Conservation (phyloP, 2,113 vertebrate species). For the Pluvialis apricaria region DNA sequence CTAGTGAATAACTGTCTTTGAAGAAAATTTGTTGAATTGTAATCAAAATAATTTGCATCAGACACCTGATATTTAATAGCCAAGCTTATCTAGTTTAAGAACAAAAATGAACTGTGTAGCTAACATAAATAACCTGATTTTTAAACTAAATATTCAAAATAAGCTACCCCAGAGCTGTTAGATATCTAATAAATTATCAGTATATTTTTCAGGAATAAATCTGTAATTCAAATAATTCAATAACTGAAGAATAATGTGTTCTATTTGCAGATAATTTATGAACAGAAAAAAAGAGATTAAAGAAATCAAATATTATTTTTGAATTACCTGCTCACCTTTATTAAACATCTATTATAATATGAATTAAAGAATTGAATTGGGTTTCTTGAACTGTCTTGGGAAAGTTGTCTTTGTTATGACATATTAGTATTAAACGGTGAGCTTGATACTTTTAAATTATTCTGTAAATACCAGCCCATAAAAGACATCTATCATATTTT, state of each 20-base stretch:
- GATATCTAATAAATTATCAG: neutral
- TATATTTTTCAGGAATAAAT: conserved; percentile 12
- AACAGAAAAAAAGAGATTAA: conserved; percentile 1
- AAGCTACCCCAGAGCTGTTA: neutral
- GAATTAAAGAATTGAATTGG: neutral
- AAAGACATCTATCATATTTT: neutral
- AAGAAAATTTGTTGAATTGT: neutral
- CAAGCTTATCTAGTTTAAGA: conserved; percentile 15
- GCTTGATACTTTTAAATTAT: neutral
- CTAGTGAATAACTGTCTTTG: neutral
- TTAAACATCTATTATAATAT: conserved; percentile 1
- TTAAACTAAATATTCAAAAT: conserved; percentile 26
- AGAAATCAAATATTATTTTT: conserved; percentile 15
- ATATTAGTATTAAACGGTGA: neutral
- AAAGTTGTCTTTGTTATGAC: neutral
- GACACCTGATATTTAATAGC: conserved; percentile 25
- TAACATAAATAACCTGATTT: conserved; percentile 4
- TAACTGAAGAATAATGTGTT: conserved; percentile 13
- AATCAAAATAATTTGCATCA: conserved; percentile 41
- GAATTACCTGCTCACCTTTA: neutral
- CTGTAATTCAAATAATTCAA: conserved; percentile 37
- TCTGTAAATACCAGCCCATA: neutral
- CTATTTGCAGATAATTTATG: conserved; percentile 2
- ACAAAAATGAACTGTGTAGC: neutral
- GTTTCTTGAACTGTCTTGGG: neutral